Evolutionary conservation across 2,113 vertebrate species (phyloP), one percentile per base, ranked within the genome.

Genomic region (Poeciliopsis retropinna): DNA sequence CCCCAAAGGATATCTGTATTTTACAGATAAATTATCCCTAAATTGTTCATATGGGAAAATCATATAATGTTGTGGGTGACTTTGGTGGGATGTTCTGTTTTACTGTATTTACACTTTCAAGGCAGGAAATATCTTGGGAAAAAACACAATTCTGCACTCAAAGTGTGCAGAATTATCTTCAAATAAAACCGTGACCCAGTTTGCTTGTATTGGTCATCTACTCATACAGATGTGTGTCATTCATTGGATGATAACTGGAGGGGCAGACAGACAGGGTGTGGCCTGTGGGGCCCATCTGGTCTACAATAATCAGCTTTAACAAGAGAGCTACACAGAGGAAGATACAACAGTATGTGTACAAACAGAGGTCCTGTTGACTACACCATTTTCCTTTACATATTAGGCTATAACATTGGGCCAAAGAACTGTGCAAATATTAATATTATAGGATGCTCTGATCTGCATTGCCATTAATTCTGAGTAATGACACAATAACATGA

Each of bases 241-340:
- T 73, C 64, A 37, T 51, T 80, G 80, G 82, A 75, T 57, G 75
- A 63, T 78, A 78, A 65, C 76, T 22, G 64, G 82, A 12, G 60
- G 77, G 22, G 60, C 32, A 82, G 67, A 61, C 70, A 84, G 77
- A 79, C 67, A 37, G 70, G 82, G 84, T 51, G 61, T 77, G 82
- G 68, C 61, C 79, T 64, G 61, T 66, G 79, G 63, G 67, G 66
- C 77, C 90, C 91, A 91, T 93, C 91, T 94, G 92, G 86, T 64
- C 34, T 3, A 60, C 65, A 87, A 80, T 92, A 93, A 94, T 92
- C 91, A 91, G 91, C 92, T 94, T 93, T 89, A 77, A 89, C 80
- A 83, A 85, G 72, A 65, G 80, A 74, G 60, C 76, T 67, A 70
- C 61, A 85, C 76, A 73, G 76, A 19, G 32, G 76, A 82, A 84